Evolutionary conservation across 2,888 invertebrate species (phyloP), one percentile per base, ranked within the genome.

Genomic region (Clivina fossor): DNA sequence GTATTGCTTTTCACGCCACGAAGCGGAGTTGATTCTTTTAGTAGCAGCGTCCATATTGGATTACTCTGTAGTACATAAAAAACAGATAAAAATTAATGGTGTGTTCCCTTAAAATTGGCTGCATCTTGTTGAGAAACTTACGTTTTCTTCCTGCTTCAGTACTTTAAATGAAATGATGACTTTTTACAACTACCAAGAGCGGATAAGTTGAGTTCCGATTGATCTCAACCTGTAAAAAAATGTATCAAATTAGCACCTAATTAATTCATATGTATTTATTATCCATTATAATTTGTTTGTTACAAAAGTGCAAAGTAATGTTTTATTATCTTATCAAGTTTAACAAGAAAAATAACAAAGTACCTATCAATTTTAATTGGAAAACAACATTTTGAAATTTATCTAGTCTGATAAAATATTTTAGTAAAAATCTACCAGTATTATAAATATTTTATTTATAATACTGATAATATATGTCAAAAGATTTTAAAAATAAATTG

Each of bases 91-190:
- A 61, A 68, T 65, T 67, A 67, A 60, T 66, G 64, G 64, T 63
- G 64, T 62, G 61, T 63, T 63, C 62, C 63, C 66, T 66, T 35
- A 44, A 22, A 13, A 32, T 19, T 4, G 38, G 3, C 44, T 16
- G 40, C 4, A n/a, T 7, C 7, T 37, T 33, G 51, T 18, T 44
- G 26, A n/a, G 16, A 24, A 43, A 65, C 66, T 66, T 65, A 68
- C 66, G 63, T 62, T 61, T 54, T 61, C 56, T 64, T n/a, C n/a
- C n/a, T 69, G 68, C 64, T 67, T 69, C 67, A 69, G 64, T 63
- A 64, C 64, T 63, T 68, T 66, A 66, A 64, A 72, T 70, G 73
- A 72, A 77, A 78, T 78, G 72, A 71, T 77, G 76, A 71, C 70
- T 72, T 66, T 66, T 71, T 66, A 58, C 65, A 65, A 68, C 65